Percentiles rank a stretch among this genome's conserved stretches.
phyloP scores from a whole-genome alignment of 2,888 invertebrate genomes.

The Plebejus anna region DNA sequence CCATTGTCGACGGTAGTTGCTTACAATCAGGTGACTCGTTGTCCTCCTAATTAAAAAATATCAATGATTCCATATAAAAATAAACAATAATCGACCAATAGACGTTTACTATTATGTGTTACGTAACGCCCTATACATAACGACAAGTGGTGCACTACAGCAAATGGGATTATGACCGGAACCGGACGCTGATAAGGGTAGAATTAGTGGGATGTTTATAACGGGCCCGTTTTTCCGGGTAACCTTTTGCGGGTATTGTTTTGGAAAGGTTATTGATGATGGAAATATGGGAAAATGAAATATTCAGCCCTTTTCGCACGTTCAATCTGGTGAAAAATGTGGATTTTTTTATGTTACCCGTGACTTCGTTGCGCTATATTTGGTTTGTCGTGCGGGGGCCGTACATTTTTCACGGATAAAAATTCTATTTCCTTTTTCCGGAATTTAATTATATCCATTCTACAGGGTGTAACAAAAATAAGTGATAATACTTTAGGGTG shows the following conservation, averaged over 20 bases:
- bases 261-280: constrained; percentile 9
- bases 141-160: background rate
- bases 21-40: too few relatives aligned
- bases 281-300: background rate
- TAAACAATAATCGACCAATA: background rate
- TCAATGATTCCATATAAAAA: too few relatives aligned
- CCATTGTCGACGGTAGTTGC: too few relatives aligned
- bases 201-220: background rate
- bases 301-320: background rate
- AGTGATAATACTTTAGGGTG: too few relatives aligned
- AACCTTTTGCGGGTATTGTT: constrained; percentile 16
- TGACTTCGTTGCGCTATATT: too few relatives aligned
- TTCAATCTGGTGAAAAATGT: background rate
- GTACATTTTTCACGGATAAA: too few relatives aligned
- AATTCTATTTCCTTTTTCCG: too few relatives aligned
- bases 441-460: too few relatives aligned
- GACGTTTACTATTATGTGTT: background rate
- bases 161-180: constrained; percentile 4
- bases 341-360: background rate
- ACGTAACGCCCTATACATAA: background rate
- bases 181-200: constrained; percentile 24
- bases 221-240: background rate
- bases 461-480: too few relatives aligned
- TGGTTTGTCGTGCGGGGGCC: too few relatives aligned
- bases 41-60: too few relatives aligned